Evolutionary conservation across 2,113 vertebrate genomes (phyloP).

Genomic region (Rhea americana): DNA sequence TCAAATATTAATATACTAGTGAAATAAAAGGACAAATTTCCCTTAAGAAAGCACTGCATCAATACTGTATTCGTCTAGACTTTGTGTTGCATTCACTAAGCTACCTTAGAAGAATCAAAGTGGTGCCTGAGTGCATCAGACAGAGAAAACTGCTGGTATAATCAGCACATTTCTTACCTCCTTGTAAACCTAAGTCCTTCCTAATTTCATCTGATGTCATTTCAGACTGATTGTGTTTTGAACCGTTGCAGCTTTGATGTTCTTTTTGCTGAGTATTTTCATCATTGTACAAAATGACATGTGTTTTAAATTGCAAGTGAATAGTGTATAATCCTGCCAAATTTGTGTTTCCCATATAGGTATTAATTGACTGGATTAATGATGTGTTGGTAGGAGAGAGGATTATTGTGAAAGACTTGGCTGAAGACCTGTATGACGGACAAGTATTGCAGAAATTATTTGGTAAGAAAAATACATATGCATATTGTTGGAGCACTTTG

Average conservation of each 20-base stretch:
- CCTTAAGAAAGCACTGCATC: background rate
- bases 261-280: slow-evolving; percentile 2
- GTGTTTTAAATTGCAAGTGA: slow-evolving; percentile 58
- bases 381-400: slow-evolving; percentile 89
- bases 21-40: background rate
- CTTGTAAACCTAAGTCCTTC: background rate
- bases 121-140: background rate
- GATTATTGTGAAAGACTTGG: slow-evolving; percentile 91
- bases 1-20: background rate
- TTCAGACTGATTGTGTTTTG: background rate
- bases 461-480: slow-evolving; percentile 73
- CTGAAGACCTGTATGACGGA: slow-evolving; percentile 89
- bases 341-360: slow-evolving; percentile 73
- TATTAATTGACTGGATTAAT: slow-evolving; percentile 93
- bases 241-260: slow-evolving; percentile 4
- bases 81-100: background rate
- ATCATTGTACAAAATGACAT: slow-evolving; percentile 1
- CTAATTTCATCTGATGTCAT: background rate
- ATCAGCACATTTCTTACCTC: background rate
- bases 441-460: slow-evolving; percentile 92
- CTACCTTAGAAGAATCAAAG: background rate
- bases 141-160: background rate
- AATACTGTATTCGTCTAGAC: background rate
- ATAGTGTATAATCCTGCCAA: slow-evolving; percentile 46
- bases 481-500: background rate